A percentile compares a stretch with the other conserved stretches of the same genome.
Conservation (phyloP, 2,888 invertebrate species). For the Diplazon laetatorius region DNA sequence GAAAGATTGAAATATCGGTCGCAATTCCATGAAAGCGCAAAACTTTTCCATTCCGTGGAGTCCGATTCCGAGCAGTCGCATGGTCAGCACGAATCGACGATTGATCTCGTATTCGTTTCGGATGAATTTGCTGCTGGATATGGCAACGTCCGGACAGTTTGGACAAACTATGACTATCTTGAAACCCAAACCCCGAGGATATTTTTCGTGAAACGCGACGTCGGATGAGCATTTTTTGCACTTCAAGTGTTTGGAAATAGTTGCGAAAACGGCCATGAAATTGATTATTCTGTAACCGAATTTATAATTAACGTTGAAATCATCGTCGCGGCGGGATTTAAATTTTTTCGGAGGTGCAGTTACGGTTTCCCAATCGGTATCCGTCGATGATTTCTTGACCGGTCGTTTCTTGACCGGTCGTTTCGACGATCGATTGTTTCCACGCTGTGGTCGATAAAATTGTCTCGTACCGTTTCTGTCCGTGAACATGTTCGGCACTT, state of each 20-base stretch:
- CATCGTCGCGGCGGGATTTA: constrained; percentile 40
- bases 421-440: no score
- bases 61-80: constrained; percentile 4
- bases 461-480: no score
- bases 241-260: constrained; percentile 59
- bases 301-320: constrained; percentile 52
- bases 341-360: constrained; percentile 60
- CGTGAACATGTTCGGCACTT: no score
- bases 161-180: constrained; percentile 66
- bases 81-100: constrained; percentile 26
- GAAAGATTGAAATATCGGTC: no score
- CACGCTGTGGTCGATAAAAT: no score
- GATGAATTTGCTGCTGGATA: constrained; percentile 55
- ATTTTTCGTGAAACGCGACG: constrained; percentile 58
- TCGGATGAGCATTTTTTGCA: constrained; percentile 61
- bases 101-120: constrained; percentile 63
- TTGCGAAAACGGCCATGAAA: constrained; percentile 57
- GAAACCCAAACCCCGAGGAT: constrained; percentile 64
- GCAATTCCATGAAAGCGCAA: no score
- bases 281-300: constrained; percentile 61
- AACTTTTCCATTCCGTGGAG: neutral
- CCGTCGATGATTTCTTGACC: constrained; percentile 59
- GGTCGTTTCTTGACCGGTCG: constrained; percentile 48
- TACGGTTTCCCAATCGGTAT: constrained; percentile 48
- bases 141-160: constrained; percentile 58